phyloP scores from a whole-genome alignment of 2,113 vertebrate genomes.

The Ifrita kowaldi region DNA sequence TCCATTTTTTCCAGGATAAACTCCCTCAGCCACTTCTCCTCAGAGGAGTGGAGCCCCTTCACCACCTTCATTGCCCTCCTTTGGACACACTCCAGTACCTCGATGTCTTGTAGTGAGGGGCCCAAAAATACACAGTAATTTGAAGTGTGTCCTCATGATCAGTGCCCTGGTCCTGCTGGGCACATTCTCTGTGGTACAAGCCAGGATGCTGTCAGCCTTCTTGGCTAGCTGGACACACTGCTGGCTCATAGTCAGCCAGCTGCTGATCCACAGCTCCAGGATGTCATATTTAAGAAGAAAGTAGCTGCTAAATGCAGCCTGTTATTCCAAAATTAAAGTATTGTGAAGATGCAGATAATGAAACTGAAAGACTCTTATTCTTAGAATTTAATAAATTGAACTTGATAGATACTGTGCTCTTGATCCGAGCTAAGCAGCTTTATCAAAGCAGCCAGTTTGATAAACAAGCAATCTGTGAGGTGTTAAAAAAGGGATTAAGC shows the following conservation, averaged over 20 bases:
- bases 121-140: background rate
- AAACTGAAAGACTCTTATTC: background rate
- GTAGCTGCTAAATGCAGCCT: background rate
- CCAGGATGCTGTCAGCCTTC: background rate
- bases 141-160: no score
- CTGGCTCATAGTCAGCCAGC: background rate
- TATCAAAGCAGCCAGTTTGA: slow-evolving; percentile 8
- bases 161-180: background rate
- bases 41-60: background rate
- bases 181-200: background rate
- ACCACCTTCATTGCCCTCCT: background rate
- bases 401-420: background rate
- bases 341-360: background rate
- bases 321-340: background rate
- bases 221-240: background rate
- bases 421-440: slow-evolving; percentile 6
- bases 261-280: accelerated
- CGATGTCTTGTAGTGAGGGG: background rate
- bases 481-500: slow-evolving; percentile 8
- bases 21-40: background rate
- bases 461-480: background rate
- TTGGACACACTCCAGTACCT: background rate
- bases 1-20: background rate
- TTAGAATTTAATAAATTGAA: background rate
- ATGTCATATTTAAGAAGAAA: background rate